Conservation (phyloP, 2,113 vertebrate genomes). For the Centrocercus urophasianus region DNA sequence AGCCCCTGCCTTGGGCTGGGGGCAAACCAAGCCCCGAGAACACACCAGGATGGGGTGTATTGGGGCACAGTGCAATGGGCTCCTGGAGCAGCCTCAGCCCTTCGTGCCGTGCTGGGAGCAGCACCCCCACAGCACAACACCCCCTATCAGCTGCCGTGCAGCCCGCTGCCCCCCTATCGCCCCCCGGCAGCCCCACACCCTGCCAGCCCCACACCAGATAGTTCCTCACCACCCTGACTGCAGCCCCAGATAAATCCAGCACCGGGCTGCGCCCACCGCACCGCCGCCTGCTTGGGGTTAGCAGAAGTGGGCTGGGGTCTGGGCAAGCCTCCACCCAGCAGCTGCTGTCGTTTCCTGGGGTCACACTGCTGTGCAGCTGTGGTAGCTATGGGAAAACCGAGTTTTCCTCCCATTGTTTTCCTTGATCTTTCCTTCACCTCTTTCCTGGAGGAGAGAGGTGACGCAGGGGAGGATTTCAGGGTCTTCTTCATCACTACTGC, state of each 20-base stretch:
- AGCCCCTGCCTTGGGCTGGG: not conserved
- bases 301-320: not conserved
- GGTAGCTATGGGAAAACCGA: rapidly evolving
- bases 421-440: not conserved
- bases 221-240: not conserved
- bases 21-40: not conserved
- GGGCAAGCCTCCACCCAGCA: not conserved
- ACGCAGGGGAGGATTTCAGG: not conserved
- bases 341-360: rapidly evolving
- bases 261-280: rapidly evolving
- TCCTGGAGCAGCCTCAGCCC: not conserved
- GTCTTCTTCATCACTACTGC: not conserved
- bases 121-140: rapidly evolving
- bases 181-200: not conserved
- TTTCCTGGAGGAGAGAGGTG: not conserved
- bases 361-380: not conserved
- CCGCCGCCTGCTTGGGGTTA: not conserved
- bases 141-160: not conserved
- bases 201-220: not conserved
- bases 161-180: not conserved
- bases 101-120: rapidly evolving
- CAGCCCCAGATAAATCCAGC: not conserved
- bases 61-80: rapidly evolving
- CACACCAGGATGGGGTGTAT: rapidly evolving
- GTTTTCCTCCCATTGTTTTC: not conserved